Evolutionary conservation across 2,888 invertebrate species (phyloP), one percentile per base, ranked within the genome.

Genomic region (Cataglyphis livida): DNA sequence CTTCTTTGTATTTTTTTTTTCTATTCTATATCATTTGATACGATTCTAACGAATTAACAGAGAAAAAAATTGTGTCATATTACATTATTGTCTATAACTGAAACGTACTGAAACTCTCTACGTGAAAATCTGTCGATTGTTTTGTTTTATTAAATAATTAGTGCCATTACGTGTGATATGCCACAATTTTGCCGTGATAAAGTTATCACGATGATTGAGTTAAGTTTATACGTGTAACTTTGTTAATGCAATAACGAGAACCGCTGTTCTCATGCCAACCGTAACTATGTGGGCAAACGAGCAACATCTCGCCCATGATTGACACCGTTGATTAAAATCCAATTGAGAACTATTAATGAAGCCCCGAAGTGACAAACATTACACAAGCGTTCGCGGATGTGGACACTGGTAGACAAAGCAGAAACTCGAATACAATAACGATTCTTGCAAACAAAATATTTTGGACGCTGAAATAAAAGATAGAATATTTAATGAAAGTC

Each of bases 281-380:
- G 70, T 66, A 70, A 70, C 70, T 70, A 48, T 57, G 41, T 68
- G 78, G 28, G 32, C 59, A 78, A 78, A 78, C 76, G 76, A 54
- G 54, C 38, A 76, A 41, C 15, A 41, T 70, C 78, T 70, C 70
- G 59, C 3, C 9, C 32, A 44, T 79, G 78, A 79, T 79, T 79
- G 70, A 79, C 78, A 79, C 18, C 44, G 48, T 44, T 59, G 70
- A 79, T 79, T 70, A 79, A 70, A 61, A 79, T 59, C 59, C 59
- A 70, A 70, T 70, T 59, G 59, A 79, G 59, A 70, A 70, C 78
- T 70, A 79, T 79, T 79, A 79, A 79, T 71, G 78, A 70, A 48
- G 44, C 25, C 61, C n/a, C 25, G 35, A 44, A 70, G 25, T 79
- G 59, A 61, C 70, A 79, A 79, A 79, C 59, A 71, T 18, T 61